These are phyloP conservation scores for Hippopotamus amphibius DNA, from an alignment of 2,113 vertebrate species.

Conservation along the genomic window DNA sequence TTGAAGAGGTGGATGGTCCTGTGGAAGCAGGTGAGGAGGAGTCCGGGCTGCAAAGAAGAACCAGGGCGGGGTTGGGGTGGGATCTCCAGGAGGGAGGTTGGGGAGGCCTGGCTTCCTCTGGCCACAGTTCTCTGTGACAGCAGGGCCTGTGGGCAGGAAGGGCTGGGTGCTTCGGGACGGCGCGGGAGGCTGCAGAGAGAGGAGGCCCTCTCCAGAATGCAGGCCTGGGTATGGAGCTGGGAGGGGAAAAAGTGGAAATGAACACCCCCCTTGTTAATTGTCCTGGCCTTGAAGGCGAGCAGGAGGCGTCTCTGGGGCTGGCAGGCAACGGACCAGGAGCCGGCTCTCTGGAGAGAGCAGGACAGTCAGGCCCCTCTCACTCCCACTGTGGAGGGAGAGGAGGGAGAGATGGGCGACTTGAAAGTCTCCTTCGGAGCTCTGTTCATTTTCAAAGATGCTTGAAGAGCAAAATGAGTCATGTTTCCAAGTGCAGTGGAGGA, in stretches of 20 bases:
- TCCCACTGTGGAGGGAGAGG: not conserved
- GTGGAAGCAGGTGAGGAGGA: not conserved
- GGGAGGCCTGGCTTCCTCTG: not conserved
- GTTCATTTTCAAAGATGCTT: not conserved
- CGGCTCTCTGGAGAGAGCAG: not conserved
- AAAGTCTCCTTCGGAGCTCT: not conserved
- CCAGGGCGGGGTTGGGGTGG: rapidly evolving
- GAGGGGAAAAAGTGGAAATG: not conserved
- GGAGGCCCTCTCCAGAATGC: not conserved
- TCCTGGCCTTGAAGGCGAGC: not conserved
- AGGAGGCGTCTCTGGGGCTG: not conserved
- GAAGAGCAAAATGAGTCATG: conserved; percentile 35
- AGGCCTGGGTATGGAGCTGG: not conserved
- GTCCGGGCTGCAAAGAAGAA: not conserved
- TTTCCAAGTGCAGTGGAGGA: conserved; percentile 6
- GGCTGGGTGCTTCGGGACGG: not conserved
- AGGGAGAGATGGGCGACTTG: not conserved
- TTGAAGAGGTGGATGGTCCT: not conserved
- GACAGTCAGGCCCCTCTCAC: not conserved
- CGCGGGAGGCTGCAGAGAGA: not conserved
- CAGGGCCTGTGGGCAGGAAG: not conserved
- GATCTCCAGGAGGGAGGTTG: not conserved
- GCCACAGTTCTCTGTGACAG: not conserved
- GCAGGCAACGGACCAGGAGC: not conserved
- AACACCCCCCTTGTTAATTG: not conserved